Base-by-base conservation (phyloP, 2,888 invertebrate genomes). In the Drosophila lutescens region DNA sequence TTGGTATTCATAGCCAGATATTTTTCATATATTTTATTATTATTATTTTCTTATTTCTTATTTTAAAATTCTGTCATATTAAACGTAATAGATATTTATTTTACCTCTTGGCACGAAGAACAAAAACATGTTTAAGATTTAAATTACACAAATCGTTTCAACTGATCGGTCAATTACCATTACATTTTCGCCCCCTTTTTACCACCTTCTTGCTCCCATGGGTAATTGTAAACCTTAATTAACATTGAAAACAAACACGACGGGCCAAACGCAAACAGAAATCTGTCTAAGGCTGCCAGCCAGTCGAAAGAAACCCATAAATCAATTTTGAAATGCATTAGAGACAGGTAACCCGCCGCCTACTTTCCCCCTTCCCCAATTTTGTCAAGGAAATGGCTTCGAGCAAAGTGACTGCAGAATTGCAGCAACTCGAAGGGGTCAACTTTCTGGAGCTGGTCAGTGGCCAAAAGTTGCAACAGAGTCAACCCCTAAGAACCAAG, bases 251-350 rank as follows among this genome's bases (percentile, higher is more conserved):
- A 81, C 78, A 89, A 89, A 90, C 90, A 89, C 84, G 79, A 57
- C 26, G 38, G 26, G 17, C 41, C 50, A 38, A 73, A 56, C 12
- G 60, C 72, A 55, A 62, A 44, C 43, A 55, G 38, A 54, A 63
- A 66, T 58, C 51, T 66, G 54, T 68, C 46, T 65, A 49, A 63
- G 66, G 70, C 72, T 72, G 58, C 26, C 65, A 51, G 62, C 81
- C 76, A 67, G 60, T 50, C 67, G 65, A 79, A 85, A 88, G 88
- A 86, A 86, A 78, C 76, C 67, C 88, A 89, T 91, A 89, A 90
- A 90, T 89, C 90, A 89, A 90, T 86, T 91, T 86, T 78, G 79
- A 82, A 89, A 89, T 85, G 81, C 84, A 89, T 86, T 81, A 83
- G 74, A 77, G 62, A 49, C 62, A 66, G 68, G 65, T 38, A 23